phyloP scores from a whole-genome alignment of 2,888 invertebrate species.

The Pelosia muscerda region DNA sequence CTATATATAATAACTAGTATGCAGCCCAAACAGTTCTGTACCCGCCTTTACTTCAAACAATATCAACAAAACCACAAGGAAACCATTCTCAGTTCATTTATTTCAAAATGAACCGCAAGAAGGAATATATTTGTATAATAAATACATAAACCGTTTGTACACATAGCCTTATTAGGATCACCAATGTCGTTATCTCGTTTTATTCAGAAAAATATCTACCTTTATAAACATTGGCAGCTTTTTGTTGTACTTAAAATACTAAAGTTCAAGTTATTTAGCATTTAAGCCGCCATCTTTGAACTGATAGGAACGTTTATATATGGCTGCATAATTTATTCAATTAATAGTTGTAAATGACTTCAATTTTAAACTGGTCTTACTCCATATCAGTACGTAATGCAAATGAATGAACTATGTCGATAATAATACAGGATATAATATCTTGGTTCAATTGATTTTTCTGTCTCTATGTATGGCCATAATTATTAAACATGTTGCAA shows the following conservation, averaged over 20 bases:
- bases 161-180: conserved; percentile 18
- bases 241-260: conserved; percentile 7
- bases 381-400: neutral
- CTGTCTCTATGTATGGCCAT: neutral
- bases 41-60: neutral
- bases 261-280: neutral
- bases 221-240: neutral
- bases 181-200: conserved; percentile 13
- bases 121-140: conserved; percentile 23
- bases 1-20: neutral
- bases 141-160: conserved; percentile 20
- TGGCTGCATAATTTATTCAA: neutral
- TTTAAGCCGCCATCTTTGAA: neutral
- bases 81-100: conserved; percentile 19
- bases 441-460: neutral
- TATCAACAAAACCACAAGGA: conserved; percentile 16
- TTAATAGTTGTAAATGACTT: neutral
- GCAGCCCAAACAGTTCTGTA: neutral
- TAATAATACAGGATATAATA: neutral
- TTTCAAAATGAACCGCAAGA: conserved; percentile 10
- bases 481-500: neutral
- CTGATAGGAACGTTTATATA: neutral
- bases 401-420: neutral
- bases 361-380: neutral
- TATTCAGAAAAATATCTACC: conserved; percentile 21